Percentiles rank a stretch among this genome's conserved stretches.
Evolutionary conservation across 1,140 invertebrate species (phyloP).

Genomic region (Idris sp.): DNA sequence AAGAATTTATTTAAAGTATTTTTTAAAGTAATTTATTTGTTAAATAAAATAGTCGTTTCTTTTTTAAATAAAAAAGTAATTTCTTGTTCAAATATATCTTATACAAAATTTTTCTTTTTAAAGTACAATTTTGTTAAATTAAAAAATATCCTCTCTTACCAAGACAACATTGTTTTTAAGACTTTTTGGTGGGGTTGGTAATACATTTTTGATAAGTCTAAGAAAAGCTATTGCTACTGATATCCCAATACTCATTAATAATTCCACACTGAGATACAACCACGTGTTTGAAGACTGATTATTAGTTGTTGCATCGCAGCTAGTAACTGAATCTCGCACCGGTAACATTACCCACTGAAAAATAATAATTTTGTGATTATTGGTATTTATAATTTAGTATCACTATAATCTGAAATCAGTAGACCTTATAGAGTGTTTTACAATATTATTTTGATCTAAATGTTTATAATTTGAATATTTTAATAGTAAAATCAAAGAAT

Average conservation of each 20-base stretch:
- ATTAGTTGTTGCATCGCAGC: slow-evolving; percentile 42
- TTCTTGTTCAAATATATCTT: too few species aligned
- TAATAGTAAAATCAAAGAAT: neutral
- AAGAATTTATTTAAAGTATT: too few species aligned
- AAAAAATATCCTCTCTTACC: slow-evolving; percentile 66
- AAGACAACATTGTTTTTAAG: slow-evolving; percentile 70
- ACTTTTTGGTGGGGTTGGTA: slow-evolving; percentile 73
- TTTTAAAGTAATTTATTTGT: too few species aligned
- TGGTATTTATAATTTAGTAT: too few species aligned
- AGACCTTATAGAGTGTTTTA: too few species aligned
- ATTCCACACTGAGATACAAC: slow-evolving; percentile 70
- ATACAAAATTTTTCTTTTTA: too few species aligned
- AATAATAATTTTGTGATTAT: slow-evolving; percentile 19
- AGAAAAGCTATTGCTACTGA: slow-evolving; percentile 65
- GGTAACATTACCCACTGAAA: slow-evolving; percentile 68
- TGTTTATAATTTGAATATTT: neutral
- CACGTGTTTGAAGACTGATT: slow-evolving; percentile 62
- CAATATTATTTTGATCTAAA: too few species aligned
- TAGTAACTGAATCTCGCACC: slow-evolving; percentile 52
- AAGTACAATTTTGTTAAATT: neutral
- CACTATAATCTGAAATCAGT: too few species aligned
- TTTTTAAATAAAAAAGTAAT: too few species aligned
- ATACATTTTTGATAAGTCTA: slow-evolving; percentile 62
- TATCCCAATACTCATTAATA: slow-evolving; percentile 64
- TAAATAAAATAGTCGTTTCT: too few species aligned